These are phyloP conservation scores for Drosophila affinis DNA, from an alignment of 2,888 invertebrate species.

Conservation along the genomic window DNA sequence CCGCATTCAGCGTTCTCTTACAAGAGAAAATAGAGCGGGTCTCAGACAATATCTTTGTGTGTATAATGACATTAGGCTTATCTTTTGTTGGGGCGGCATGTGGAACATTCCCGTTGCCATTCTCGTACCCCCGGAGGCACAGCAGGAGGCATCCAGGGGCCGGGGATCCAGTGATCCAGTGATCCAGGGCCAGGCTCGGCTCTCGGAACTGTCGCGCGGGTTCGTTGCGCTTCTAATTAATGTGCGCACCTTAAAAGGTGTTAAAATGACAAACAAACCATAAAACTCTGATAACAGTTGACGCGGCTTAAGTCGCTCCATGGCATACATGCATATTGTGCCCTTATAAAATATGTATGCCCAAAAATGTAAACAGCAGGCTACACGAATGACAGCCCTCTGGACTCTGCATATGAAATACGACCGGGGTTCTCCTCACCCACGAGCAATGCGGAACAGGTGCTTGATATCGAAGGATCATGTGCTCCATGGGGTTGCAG, in stretches of 20 bases:
- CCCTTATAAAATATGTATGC: conserved; percentile 34
- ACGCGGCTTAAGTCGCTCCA: conserved; percentile 29
- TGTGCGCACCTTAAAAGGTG: conserved; percentile 74
- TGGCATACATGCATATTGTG: not conserved
- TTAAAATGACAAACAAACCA: conserved; percentile 82
- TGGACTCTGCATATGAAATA: conserved; percentile 61
- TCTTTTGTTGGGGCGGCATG: conserved; percentile 25
- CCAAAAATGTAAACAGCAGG: conserved; percentile 61
- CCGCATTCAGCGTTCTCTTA: not conserved
- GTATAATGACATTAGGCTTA: conserved; percentile 44
- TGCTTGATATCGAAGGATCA: conserved; percentile 56
- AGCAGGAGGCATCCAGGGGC: conserved; percentile 30
- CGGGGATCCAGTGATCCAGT: conserved; percentile 9
- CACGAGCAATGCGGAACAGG: conserved; percentile 66
- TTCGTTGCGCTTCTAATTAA: conserved; percentile 76
- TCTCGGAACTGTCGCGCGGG: conserved; percentile 51
- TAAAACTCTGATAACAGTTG: conserved; percentile 76
- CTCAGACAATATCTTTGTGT: conserved; percentile 14
- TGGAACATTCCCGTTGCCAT: conserved; percentile 31
- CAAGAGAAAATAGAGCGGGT: conserved; percentile 9
- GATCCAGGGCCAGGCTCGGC: not conserved
- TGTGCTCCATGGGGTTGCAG: conserved; percentile 6
- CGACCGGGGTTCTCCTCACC: conserved; percentile 66
- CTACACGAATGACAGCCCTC: conserved; percentile 38
- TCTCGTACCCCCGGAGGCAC: conserved; percentile 6